These are phyloP conservation scores for Brachyhypopomus gauderio DNA, from an alignment of 2,113 vertebrate species.

Conservation along the genomic window DNA sequence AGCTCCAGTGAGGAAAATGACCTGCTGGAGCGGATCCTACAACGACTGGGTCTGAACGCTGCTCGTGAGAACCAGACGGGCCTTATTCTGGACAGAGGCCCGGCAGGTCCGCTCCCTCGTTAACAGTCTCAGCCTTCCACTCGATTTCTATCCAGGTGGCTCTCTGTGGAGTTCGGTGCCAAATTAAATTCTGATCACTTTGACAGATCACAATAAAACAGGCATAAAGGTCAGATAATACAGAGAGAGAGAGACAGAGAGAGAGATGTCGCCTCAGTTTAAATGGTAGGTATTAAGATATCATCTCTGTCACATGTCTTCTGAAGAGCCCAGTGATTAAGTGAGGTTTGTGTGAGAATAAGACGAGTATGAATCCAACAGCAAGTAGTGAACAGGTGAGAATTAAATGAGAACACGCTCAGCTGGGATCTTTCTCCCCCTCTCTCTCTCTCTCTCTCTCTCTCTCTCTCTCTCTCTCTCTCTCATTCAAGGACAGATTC, in stretches of 20 bases:
- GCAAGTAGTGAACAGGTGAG: background rate
- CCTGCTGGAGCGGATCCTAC: no score
- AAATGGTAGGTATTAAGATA: conserved; percentile 1
- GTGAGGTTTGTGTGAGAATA: background rate
- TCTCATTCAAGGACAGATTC: conserved; percentile 29
- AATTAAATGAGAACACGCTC: background rate
- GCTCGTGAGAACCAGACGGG: background rate
- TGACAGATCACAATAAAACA: conserved; percentile 34
- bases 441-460: no score
- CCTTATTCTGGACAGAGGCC: background rate
- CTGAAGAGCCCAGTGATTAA: background rate
- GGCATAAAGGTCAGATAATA: conserved; percentile 48
- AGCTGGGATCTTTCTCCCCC: background rate
- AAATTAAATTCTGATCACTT: conserved; percentile 24
- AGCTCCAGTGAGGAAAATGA: no score
- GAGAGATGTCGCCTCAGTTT: background rate
- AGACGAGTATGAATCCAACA: background rate
- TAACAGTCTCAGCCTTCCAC: conserved; percentile 24
- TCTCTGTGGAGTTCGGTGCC: background rate
- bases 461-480: conserved; percentile 8
- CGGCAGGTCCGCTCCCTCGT: conserved; percentile 28
- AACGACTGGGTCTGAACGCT: no score
- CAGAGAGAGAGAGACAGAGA: background rate
- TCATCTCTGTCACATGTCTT: background rate
- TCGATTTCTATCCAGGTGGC: background rate